Conservation (phyloP, 2,888 invertebrate species). For the Lochmaea crataegi region DNA sequence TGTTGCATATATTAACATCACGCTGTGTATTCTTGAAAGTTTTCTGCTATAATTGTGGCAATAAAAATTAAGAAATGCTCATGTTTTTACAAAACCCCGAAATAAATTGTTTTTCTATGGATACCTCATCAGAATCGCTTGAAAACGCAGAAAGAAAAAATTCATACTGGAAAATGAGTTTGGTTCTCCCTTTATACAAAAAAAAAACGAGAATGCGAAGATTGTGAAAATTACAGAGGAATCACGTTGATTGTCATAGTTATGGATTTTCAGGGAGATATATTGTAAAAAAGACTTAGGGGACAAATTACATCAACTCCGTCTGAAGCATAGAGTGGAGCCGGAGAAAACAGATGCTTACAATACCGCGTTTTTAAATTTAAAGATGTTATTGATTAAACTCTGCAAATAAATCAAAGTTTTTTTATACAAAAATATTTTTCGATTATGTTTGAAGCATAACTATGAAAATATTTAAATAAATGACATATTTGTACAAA, state of each 20-base stretch:
- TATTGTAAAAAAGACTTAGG: not conserved
- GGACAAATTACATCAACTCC: not conserved
- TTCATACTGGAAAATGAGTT: not conserved
- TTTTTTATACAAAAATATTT: not conserved
- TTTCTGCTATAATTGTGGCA: too few relatives aligned
- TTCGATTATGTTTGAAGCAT: not conserved
- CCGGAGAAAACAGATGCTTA: not conserved
- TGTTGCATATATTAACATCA: too few relatives aligned
- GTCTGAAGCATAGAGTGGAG: not conserved
- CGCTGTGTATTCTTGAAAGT: too few relatives aligned
- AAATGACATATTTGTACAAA: too few relatives aligned
- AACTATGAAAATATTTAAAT: too few relatives aligned
- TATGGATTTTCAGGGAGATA: not conserved
- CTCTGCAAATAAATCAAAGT: not conserved
- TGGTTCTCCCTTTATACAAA: not conserved
- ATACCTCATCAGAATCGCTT: not conserved
- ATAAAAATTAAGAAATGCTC: too few relatives aligned
- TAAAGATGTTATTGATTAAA: not conserved
- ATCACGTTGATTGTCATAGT: conserved; percentile 1
- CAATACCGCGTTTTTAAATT: not conserved
- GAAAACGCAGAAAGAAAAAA: too few relatives aligned
- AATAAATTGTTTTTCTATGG: not conserved
- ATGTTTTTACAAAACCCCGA: too few relatives aligned
- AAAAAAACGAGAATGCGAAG: not conserved
- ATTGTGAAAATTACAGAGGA: not conserved